Base-by-base conservation (phyloP, 2,888 invertebrate species). In the Parnassius glacialis region DNA sequence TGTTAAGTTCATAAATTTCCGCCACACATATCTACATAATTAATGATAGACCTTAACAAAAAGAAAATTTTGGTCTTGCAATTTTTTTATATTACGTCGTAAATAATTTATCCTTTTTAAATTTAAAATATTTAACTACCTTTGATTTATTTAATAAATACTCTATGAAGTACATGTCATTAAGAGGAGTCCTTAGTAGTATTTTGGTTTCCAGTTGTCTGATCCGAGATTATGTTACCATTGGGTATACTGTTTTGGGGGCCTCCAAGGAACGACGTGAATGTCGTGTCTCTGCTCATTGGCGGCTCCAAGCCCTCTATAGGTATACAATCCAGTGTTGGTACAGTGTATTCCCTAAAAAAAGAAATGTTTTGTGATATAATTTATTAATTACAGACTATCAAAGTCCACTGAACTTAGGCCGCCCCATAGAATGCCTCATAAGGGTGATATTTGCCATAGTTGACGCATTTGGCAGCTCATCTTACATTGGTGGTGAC, bases 251-350 rank as follows among this genome's bases (percentile, higher is more conserved):
- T 74, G 53, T 65, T 73, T 54, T 85, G 85, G 1, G 88, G 84
- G 0, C 88, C 89, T n/a, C 92, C 92, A 3, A 92, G 85, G 74
- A 92, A 92, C 0, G 92, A 92, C 0, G 92, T 92, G 75, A 92
- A 92, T 1, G 92, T 92, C 0, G 92, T 92, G 67, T 92, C 92
- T 10, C 92, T 77, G 56, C 91, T 91, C 83, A 92, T 88, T 0
- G 92, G 92, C 0, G 92, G 92, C 66, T 92, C 92, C 62, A 92
- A 70, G 0, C 85, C 89, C 67, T 90, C 90, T 43, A 92, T 85
- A 0, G 92, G 92, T 68, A 92, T 90, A 70, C 92, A 92, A 73
- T 92, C 92, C 47, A 92, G 68, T 1, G 86, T 83, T 1, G 92
- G 91, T n/a, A 91, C 92, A 60, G 90, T 85, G 74, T 87, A 92